Percentiles rank a stretch among this genome's conserved stretches.
Conservation (phyloP, 1,140 invertebrate species). For the Drosophila lacertosa region DNA sequence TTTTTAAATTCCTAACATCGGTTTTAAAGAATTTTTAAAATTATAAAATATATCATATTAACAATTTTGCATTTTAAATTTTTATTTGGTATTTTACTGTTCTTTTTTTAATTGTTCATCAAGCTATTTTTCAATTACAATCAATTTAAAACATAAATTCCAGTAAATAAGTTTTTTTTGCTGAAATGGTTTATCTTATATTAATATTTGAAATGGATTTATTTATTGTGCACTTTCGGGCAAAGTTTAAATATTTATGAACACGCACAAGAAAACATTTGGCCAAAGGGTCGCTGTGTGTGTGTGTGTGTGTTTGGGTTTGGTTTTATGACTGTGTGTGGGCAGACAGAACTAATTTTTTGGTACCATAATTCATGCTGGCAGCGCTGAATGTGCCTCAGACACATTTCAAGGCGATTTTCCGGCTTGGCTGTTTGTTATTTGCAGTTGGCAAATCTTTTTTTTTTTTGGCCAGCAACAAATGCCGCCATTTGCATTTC, state of each 20-base stretch:
- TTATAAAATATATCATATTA: too few species aligned
- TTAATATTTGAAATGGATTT: conserved; percentile 1
- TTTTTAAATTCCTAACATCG: not conserved
- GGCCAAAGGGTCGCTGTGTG: conserved; percentile 12
- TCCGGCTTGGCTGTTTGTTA: conserved; percentile 55
- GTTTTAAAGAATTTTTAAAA: too few species aligned
- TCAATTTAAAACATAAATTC: not conserved
- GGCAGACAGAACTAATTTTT: conserved; percentile 50
- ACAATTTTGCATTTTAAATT: not conserved
- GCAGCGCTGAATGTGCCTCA: conserved; percentile 57
- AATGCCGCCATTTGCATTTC: conserved; percentile 47
- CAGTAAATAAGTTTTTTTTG: not conserved
- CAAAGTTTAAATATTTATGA: conserved; percentile 35
- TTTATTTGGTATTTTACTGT: too few species aligned
- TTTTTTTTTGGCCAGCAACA: conserved; percentile 33
- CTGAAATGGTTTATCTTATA: not conserved
- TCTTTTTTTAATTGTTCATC: too few species aligned
- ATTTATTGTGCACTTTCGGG: conserved; percentile 15
- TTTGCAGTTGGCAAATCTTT: conserved; percentile 30
- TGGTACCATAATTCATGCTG: conserved; percentile 63
- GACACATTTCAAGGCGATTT: conserved; percentile 76
- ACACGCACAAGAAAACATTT: conserved; percentile 31
- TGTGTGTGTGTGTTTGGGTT: conserved; percentile 16
- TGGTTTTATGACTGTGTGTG: conserved; percentile 32
- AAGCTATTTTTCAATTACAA: too few species aligned